Evolutionary conservation across 2,113 vertebrate species (phyloP), one percentile per base, ranked within the genome.

Genomic region (Solenodon paradoxus): DNA sequence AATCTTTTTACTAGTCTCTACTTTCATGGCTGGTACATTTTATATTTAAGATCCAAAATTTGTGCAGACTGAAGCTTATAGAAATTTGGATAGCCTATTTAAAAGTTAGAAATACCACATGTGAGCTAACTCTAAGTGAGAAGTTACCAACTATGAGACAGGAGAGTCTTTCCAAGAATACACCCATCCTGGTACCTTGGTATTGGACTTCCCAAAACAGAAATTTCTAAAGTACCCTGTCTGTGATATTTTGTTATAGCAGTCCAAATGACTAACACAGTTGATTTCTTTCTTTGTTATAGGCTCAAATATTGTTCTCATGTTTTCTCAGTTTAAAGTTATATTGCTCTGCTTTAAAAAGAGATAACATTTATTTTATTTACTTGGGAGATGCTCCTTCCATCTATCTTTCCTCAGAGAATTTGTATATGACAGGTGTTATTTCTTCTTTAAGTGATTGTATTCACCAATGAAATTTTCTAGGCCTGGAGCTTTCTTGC

Each of bases 381-480:
- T 86, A 61, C 45, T 87, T 90, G 7, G 30, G 30, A 81, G 68
- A 17, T 74, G 5, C 13, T 85, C 22, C 19, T 15, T 63, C 2
- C 30, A 78, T 22, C 17, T 77, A 57, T 22, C 17, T 79, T 80
- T 71, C 47, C 49, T 85, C 26, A 80, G 71, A 81, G 16, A 69
- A 16, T 88, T 63, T 63, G 45, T 24, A 42, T 45, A 26, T 30
- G 35, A 38, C 24, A 78, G 32, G 30, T 11, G 17, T 77, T 78
- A 4, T 95, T 88, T 92, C 61, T 92, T 83, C 49, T 53, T 89
- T 72, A 88, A 78, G 40, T 59, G 7, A 75, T 47, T 78, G 24
- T 40, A 93, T 85, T 95, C 47, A 93, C 26, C 53, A 90, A n/a
- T 72, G 55, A 64, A 93, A 85, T 24, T 24, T 49, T 79, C 16